Percentiles rank a stretch among this genome's conserved stretches.
phyloP scores from a whole-genome alignment of 2,113 vertebrate genomes.

The Bothrops jararaca region DNA sequence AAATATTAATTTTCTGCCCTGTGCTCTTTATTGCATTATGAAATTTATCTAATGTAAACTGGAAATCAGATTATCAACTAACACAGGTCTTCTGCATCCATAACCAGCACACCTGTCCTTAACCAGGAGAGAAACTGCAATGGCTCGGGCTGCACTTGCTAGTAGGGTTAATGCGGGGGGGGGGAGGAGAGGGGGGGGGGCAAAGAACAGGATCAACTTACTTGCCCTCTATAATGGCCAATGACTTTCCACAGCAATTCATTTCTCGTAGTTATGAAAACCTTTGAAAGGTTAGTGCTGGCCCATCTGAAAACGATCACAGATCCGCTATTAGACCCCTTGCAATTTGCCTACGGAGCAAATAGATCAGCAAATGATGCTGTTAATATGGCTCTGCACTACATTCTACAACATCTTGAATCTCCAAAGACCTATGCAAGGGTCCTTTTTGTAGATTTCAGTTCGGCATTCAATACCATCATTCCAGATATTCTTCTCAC shows the following conservation, averaged over 20 bases:
- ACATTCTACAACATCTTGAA: too few relatives aligned
- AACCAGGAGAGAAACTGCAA: neutral
- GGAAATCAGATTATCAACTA: neutral
- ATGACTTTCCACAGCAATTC: constrained; percentile 86
- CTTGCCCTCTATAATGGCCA: constrained; percentile 90
- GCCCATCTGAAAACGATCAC: too few relatives aligned
- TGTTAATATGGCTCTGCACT: too few relatives aligned
- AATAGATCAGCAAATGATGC: too few relatives aligned
- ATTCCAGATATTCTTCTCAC: too few relatives aligned
- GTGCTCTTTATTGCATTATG: neutral
- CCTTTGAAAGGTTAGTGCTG: too few relatives aligned
- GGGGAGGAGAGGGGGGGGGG: neutral
- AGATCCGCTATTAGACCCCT: too few relatives aligned
- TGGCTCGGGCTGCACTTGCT: neutral
- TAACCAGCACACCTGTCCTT: neutral
- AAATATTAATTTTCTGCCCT: neutral
- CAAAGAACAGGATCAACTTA: constrained; percentile 52
- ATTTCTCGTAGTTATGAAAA: constrained; percentile 71
- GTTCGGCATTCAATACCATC: too few relatives aligned
- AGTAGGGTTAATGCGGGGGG: neutral
- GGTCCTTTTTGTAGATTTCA: too few relatives aligned
- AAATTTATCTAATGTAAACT: neutral
- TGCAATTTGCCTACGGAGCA: too few relatives aligned
- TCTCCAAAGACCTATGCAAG: too few relatives aligned
- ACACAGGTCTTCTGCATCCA: neutral